Conservation (phyloP, 1,140 invertebrate species). For the Mesaphorura yosii region DNA sequence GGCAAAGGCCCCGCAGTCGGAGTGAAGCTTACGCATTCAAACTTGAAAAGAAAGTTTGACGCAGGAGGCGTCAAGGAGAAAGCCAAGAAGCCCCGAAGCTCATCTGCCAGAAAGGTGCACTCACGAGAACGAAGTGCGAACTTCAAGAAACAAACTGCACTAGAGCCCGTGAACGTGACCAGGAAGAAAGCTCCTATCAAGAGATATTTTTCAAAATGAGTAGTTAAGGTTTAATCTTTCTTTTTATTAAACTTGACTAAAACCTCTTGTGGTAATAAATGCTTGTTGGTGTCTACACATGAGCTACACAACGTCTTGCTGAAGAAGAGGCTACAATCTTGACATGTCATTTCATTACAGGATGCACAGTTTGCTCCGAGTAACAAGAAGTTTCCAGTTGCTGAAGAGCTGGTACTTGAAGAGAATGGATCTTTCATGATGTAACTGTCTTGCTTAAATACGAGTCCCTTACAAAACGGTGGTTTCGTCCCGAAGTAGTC, state of each 20-base stretch:
- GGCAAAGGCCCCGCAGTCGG: too few species aligned
- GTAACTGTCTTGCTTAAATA: slow-evolving; percentile 57
- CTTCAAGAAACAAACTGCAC: too few species aligned
- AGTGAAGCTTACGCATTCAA: too few species aligned
- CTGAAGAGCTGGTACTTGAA: slow-evolving; percentile 42
- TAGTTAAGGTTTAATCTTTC: too few species aligned
- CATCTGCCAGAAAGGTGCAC: too few species aligned
- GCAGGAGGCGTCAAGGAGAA: too few species aligned
- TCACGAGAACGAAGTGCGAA: too few species aligned
- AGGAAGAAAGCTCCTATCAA: too few species aligned
- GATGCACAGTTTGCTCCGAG: slow-evolving; percentile 59
- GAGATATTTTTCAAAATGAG: too few species aligned
- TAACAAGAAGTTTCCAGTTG: slow-evolving; percentile 53
- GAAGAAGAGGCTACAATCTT: slow-evolving; percentile 71
- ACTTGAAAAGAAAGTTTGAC: too few species aligned
- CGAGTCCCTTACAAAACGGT: slow-evolving; percentile 50
- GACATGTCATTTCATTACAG: slow-evolving; percentile 57
- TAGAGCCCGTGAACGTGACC: too few species aligned
- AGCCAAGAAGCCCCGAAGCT: too few species aligned
- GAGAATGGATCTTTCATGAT: slow-evolving; percentile 73
- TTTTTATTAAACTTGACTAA: slow-evolving; percentile 40
- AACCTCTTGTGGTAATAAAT: slow-evolving; percentile 53
- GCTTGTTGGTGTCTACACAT: slow-evolving; percentile 49
- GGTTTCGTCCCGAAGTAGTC: slow-evolving; percentile 59
- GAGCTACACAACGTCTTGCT: slow-evolving; percentile 54